A percentile compares a stretch with the other conserved stretches of the same genome.
phyloP scores from a whole-genome alignment of 1,140 invertebrate genomes.

The Apis mellifera region DNA sequence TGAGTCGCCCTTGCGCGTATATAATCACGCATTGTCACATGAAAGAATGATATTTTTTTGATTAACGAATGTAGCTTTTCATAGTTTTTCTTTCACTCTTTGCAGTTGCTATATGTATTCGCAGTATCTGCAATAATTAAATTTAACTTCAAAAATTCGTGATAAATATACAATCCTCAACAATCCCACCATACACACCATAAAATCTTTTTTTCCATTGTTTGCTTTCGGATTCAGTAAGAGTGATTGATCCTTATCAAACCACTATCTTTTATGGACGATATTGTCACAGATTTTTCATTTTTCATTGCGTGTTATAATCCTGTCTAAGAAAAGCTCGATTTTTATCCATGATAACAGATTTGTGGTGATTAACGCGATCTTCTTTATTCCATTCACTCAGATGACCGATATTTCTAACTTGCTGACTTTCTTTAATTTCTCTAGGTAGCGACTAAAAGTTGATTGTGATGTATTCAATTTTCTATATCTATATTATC shows the following conservation, averaged over 20 bases:
- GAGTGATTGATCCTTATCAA: slow-evolving; percentile 21
- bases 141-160: background rate
- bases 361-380: background rate
- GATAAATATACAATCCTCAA: no score
- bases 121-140: slow-evolving; percentile 48
- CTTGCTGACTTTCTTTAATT: background rate
- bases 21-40: background rate
- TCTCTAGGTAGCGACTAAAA: background rate
- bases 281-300: background rate
- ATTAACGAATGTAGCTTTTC: slow-evolving; percentile 34
- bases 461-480: slow-evolving; percentile 7
- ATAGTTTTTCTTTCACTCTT: slow-evolving; percentile 6
- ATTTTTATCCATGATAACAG: background rate
- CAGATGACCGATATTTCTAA: background rate
- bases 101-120: slow-evolving; percentile 23
- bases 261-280: background rate
- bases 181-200: no score
- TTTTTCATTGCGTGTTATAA: slow-evolving; percentile 1
- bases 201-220: no score
- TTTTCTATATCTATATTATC: background rate
- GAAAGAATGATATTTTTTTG: slow-evolving; percentile 19
- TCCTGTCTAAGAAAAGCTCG: background rate
- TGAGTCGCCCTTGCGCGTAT: background rate
- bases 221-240: slow-evolving; percentile 1
- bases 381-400: slow-evolving; percentile 1